These are phyloP conservation scores for Bubo bubo DNA, from an alignment of 2,113 vertebrate genomes.

Conservation along the genomic window DNA sequence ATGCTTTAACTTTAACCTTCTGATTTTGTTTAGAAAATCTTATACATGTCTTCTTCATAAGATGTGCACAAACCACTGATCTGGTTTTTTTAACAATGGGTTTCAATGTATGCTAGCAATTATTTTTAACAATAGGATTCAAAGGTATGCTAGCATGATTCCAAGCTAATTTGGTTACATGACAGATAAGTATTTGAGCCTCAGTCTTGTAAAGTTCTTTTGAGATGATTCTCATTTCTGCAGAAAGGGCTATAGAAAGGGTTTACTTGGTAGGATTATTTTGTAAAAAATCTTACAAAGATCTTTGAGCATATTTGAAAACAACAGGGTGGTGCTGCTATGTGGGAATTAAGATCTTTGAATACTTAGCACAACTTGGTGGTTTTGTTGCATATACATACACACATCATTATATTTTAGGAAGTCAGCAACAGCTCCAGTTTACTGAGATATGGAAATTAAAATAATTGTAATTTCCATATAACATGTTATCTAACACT, in stretches of 20 bases:
- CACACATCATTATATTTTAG: not conserved
- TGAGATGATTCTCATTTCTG: not conserved
- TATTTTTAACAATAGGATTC: no score
- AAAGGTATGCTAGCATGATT: not conserved
- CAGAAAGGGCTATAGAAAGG: not conserved
- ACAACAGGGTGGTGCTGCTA: not conserved
- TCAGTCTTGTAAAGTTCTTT: not conserved
- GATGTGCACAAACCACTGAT: not conserved
- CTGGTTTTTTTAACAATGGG: not conserved
- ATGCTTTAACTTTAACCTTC: not conserved
- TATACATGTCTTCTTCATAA: not conserved
- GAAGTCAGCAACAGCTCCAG: not conserved
- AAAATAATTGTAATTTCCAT: not conserved
- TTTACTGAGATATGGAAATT: not conserved
- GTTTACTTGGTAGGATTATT: not conserved
- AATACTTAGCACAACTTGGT: not conserved
- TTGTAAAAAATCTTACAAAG: not conserved
- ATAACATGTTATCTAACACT: not conserved
- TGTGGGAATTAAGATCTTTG: not conserved
- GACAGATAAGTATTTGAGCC: not conserved
- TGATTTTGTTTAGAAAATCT: not conserved
- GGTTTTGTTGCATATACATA: not conserved
- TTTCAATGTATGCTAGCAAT: not conserved
- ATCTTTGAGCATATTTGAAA: not conserved
- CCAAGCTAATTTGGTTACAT: not conserved